These are phyloP conservation scores for Eutolmus rufibarbis DNA, from an alignment of 2,888 invertebrate genomes.

Conservation along the genomic window DNA sequence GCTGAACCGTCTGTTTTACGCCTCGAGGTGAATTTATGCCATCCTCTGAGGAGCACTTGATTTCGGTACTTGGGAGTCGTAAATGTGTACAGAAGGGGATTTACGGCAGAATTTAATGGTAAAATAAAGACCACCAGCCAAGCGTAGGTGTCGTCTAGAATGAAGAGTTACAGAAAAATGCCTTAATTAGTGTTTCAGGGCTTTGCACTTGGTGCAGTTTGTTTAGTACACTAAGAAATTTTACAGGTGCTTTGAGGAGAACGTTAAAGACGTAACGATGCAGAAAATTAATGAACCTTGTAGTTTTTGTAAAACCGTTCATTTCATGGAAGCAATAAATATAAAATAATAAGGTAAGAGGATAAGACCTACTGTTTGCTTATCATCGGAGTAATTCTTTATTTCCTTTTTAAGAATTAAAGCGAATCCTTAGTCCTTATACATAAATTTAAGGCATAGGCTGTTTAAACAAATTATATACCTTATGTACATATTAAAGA, in stretches of 20 bases:
- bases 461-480: too few species aligned
- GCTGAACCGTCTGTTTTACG: constrained; percentile 58
- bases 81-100: constrained; percentile 73
- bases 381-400: too few species aligned
- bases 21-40: constrained; percentile 61
- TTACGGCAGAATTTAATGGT: constrained; percentile 72
- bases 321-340: neutral
- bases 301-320: neutral
- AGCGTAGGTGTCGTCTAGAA: constrained; percentile 68
- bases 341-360: neutral
- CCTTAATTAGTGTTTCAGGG: neutral
- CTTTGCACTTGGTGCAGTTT: constrained; percentile 15
- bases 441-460: too few species aligned
- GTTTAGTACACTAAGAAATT: neutral
- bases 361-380: neutral
- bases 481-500: too few species aligned
- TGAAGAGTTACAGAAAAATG: constrained; percentile 8
- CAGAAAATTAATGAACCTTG: neutral
- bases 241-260: neutral
- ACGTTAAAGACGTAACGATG: neutral
- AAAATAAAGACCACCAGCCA: constrained; percentile 74
- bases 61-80: constrained; percentile 71
- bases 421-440: too few species aligned
- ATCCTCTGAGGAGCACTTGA: constrained; percentile 62
- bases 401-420: too few species aligned